Conservation (phyloP, 2,797 vertebrate genomes). For the Ctenopoma kingsleyae region DNA sequence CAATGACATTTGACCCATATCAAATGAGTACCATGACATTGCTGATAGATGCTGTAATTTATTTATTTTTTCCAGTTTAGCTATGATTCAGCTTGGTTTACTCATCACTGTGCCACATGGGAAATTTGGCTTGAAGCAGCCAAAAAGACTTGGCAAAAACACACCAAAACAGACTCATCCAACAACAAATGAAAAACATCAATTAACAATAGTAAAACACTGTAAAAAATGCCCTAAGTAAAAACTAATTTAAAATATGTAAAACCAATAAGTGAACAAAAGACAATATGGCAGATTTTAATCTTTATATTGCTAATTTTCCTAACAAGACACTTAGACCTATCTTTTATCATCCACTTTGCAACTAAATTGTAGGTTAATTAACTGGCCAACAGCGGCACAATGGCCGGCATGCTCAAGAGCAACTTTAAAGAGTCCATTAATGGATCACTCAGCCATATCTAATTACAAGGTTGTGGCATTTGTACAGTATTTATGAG, state of each 20-base stretch:
- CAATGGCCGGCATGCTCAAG: conserved; percentile 15
- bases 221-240: not conserved
- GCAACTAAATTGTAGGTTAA: conserved; percentile 37
- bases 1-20: conserved; percentile 3
- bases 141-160: conserved; percentile 22
- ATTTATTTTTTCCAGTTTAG: conserved; percentile 5
- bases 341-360: conserved; percentile 33
- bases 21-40: not conserved
- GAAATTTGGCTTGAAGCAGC: not conserved
- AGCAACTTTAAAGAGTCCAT: conserved; percentile 36
- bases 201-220: not conserved
- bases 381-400: conserved; percentile 23
- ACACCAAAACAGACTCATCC: conserved; percentile 2
- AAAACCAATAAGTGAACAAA: not conserved
- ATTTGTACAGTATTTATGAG: conserved; percentile 33
- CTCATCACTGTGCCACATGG: conserved; percentile 15
- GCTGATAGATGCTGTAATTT: not conserved
- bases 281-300: not conserved
- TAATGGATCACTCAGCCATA: conserved; percentile 41
- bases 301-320: conserved; percentile 2
- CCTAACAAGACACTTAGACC: conserved; percentile 6
- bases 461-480: conserved; percentile 52
- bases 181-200: not conserved
- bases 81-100: conserved; percentile 19
- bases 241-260: not conserved